These are phyloP conservation scores for Julus scandinavius DNA, from an alignment of 2,888 invertebrate species.

Conservation along the genomic window DNA sequence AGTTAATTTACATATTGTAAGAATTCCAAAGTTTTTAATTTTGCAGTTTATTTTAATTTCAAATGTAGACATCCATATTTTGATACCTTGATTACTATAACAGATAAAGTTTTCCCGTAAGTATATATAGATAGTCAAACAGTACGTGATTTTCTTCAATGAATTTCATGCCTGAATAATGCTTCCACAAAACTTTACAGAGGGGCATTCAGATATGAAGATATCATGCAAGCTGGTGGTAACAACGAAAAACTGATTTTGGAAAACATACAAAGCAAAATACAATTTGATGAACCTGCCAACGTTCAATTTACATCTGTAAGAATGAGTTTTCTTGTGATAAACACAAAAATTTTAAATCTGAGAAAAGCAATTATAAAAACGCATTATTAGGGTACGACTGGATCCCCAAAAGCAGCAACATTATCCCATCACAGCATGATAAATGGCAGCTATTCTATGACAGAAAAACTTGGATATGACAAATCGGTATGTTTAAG, in stretches of 20 bases:
- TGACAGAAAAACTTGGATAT: background rate
- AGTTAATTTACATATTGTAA: too few relatives aligned
- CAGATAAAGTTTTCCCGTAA: conserved; percentile 58
- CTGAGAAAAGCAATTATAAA: background rate
- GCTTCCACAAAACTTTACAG: background rate
- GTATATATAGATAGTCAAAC: background rate
- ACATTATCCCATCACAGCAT: conserved; percentile 75
- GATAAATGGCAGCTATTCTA: background rate
- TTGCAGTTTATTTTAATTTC: conserved; percentile 1
- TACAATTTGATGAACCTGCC: conserved; percentile 72
- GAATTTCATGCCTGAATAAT: background rate
- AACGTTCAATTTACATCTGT: conserved; percentile 86
- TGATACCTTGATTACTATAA: conserved; percentile 57
- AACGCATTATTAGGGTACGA: conserved; percentile 73
- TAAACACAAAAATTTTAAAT: background rate
- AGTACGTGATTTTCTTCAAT: background rate
- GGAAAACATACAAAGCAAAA: conserved; percentile 58
- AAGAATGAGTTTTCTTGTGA: conserved; percentile 57
- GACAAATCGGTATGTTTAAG: background rate
- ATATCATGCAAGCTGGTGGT: conserved; percentile 63
- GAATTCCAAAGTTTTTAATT: background rate
- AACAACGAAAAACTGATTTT: conserved; percentile 61
- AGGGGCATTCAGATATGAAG: conserved; percentile 12
- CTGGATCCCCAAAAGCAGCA: conserved; percentile 83
- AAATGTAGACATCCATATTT: conserved; percentile 58